Conservation (phyloP, 2,113 vertebrate genomes). For the Melanerpes formicivorus region DNA sequence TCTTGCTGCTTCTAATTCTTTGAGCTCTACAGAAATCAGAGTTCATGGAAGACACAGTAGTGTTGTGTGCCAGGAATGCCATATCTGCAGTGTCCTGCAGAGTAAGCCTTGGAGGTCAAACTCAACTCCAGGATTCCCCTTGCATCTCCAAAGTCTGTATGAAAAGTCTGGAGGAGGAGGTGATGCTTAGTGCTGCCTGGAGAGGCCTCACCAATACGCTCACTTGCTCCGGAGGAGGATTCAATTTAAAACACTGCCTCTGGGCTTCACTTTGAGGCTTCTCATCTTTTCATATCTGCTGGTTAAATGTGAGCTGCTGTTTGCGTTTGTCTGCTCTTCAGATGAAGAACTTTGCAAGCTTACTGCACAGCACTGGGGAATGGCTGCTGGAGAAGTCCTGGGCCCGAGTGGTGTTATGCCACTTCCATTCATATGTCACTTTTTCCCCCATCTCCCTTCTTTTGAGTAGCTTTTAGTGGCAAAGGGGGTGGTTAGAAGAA, state of each 20-base stretch:
- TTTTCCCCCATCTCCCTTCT: not conserved
- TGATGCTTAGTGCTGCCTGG: not conserved
- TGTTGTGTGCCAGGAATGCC: not conserved
- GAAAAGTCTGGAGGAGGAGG: not conserved
- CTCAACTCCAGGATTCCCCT: not conserved
- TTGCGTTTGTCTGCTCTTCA: not conserved
- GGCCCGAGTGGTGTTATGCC: not conserved
- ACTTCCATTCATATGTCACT: not conserved
- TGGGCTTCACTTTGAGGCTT: not conserved
- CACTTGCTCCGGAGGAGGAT: not conserved
- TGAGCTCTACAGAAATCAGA: not conserved
- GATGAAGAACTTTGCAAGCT: not conserved
- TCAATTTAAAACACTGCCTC: not conserved
- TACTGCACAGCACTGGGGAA: not conserved
- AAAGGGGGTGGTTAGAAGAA: not conserved
- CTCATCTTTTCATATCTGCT: not conserved
- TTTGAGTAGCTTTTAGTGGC: not conserved
- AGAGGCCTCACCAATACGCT: not conserved
- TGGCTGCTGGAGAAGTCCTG: not conserved
- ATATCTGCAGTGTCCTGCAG: not conserved
- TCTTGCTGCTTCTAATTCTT: not conserved
- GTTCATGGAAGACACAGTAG: not conserved
- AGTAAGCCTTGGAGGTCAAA: not conserved
- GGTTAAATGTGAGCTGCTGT: not conserved
- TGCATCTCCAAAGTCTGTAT: not conserved